Conservation (phyloP, 2,113 vertebrate genomes). For the Hyperopisus bebe region DNA sequence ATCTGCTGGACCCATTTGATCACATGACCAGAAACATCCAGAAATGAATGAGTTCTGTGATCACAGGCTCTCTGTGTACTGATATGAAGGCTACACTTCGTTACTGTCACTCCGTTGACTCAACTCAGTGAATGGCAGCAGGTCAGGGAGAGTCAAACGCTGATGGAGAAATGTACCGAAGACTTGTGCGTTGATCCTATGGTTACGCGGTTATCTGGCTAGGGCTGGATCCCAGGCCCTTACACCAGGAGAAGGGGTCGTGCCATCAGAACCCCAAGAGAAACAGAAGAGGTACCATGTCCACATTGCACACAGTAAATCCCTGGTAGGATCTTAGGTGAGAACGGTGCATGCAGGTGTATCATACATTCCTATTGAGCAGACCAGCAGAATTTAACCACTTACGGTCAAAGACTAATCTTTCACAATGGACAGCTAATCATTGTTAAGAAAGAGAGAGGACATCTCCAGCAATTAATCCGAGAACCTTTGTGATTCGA, state of each 20-base stretch:
- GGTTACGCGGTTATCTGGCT: background rate
- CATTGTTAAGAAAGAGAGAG: background rate
- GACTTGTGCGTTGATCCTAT: background rate
- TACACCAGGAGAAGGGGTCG: background rate
- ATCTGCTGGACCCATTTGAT: background rate
- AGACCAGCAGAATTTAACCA: background rate
- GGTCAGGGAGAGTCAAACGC: background rate
- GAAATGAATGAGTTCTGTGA: background rate
- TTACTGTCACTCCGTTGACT: background rate
- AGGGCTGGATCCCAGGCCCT: background rate
- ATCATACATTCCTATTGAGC: background rate
- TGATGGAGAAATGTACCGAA: background rate
- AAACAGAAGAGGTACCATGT: background rate
- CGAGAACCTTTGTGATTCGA: background rate
- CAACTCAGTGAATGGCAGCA: background rate
- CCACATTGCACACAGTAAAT: background rate
- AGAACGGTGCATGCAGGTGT: background rate
- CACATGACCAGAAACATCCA: background rate
- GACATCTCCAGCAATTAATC: background rate
- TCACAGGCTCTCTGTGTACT: background rate
- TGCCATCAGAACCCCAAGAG: background rate
- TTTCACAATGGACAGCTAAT: background rate
- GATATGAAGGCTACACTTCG: background rate
- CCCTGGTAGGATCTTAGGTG: background rate
- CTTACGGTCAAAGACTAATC: background rate